Base-by-base conservation (phyloP, 2,888 invertebrate genomes). In the Chrysolina oricalcia region DNA sequence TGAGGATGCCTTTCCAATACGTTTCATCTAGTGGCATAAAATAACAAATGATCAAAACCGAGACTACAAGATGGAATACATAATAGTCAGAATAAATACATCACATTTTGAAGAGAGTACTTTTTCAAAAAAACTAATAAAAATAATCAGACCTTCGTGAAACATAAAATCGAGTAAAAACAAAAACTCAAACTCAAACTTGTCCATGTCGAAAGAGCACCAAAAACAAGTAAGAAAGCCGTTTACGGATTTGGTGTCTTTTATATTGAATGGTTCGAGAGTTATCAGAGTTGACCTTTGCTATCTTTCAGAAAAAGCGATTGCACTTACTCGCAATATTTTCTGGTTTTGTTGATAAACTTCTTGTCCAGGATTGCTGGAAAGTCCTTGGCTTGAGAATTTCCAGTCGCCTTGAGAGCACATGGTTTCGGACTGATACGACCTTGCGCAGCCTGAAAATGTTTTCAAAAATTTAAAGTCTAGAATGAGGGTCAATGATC, bases 1-100 rank as follows among this genome's bases (percentile, higher is more conserved):
- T 91, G 74, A 94, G 88, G 75, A 93, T 90, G 48, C 92, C 91
- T 48, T 92, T 91, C 89, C 93, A 92, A 88, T 90, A 92, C 85
- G 91, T 89, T 91, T 92, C 92, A 87, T 85, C 88, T 87, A 76
- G 53, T 50, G 73, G 27, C 59, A 59, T 10, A n/a, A 35, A 59
- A 59, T n/a, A 70, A 73, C 71, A 48, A 70, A 21, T 40, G 10
- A 64, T 53, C 35, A 68, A 23, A 27, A 68, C 11, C 19, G 19
- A 21, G 53, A 53, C 13, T 5, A 43, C 17, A 15, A 53, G 9
- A 23, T 27, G 27, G 27, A 23, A 21, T 53, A 53, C 53, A 11
- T 53, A 13, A 23, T 21, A 19, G 11, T 21, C 11, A 53, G 53
- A 10, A 19, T 50, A 10, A 50, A 50, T 19, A 17, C 13, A 8